Conservation (phyloP, 2,113 vertebrate genomes). For the Dolichotis patagonum region DNA sequence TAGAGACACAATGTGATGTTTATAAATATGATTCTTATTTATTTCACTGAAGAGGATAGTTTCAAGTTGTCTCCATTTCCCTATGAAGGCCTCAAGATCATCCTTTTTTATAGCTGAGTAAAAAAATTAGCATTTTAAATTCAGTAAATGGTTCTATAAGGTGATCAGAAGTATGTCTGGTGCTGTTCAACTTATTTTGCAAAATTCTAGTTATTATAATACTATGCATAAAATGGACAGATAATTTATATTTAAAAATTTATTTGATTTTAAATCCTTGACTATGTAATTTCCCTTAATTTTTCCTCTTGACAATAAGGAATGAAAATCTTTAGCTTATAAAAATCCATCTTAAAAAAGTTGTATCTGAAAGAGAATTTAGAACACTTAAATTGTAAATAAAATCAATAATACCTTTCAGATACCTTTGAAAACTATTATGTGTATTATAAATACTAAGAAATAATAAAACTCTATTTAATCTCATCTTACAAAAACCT, state of each 20-base stretch:
- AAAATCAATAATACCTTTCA: conserved; percentile 30
- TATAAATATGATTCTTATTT: no score
- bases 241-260: conserved; percentile 41
- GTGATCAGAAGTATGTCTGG: neutral
- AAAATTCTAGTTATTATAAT: conserved; percentile 58
- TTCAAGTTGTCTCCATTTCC: no score
- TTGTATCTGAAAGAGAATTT: neutral
- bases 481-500: neutral
- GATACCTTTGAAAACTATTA: neutral
- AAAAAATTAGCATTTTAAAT: no score
- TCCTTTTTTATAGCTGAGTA: no score
- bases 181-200: conserved; percentile 17
- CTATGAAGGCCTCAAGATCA: no score
- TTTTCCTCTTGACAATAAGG: neutral
- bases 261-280: conserved; percentile 45
- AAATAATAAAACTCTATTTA: neutral
- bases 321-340: conserved; percentile 5
- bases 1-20: no score
- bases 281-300: neutral
- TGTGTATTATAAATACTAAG: neutral
- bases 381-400: conserved; percentile 55
- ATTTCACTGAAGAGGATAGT: no score
- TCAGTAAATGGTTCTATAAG: neutral
- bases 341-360: conserved; percentile 1
- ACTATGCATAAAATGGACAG: neutral